Conservation (phyloP, 1,140 invertebrate species). For the Caligus rogercresseyi region DNA sequence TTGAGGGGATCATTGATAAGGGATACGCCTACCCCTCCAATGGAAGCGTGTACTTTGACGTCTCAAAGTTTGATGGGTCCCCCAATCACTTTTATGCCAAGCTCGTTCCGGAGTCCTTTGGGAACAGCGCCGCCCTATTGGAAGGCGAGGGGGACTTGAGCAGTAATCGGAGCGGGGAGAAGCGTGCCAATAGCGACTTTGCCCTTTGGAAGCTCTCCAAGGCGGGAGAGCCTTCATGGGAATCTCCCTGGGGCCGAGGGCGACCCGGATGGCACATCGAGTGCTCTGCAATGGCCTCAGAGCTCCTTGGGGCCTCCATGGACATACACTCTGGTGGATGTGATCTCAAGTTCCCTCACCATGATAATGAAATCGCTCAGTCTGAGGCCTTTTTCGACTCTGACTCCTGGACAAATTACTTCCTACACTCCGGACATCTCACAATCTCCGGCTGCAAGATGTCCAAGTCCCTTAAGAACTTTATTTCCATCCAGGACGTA, state of each 20-base stretch:
- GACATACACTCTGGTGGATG: constrained; percentile 97
- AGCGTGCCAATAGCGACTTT: constrained; percentile 79
- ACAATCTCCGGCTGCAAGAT: constrained; percentile 99
- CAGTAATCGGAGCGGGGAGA: constrained; percentile 47
- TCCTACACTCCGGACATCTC: constrained; percentile 92
- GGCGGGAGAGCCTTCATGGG: constrained; percentile 88
- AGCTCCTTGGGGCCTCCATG: constrained; percentile 64
- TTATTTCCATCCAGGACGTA: constrained; percentile 81
- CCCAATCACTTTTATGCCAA: constrained; percentile 90
- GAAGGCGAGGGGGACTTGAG: constrained; percentile 94
- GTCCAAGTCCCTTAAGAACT: constrained; percentile 99
- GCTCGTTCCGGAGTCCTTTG: constrained; percentile 80
- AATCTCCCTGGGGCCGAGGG: constrained; percentile 86
- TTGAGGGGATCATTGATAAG: constrained; percentile 71
- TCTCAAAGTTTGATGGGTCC: constrained; percentile 60
- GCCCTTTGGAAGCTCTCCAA: constrained; percentile 96
- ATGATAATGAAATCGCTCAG: constrained; percentile 98
- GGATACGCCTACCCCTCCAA: constrained; percentile 73
- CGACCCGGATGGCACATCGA: constrained; percentile 96
- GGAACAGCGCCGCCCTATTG: constrained; percentile 67
- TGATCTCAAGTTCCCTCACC: constrained; percentile 97
- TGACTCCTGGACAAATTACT: constrained; percentile 89
- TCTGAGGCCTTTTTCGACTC: constrained; percentile 83
- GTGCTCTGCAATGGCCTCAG: constrained; percentile 94
- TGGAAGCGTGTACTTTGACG: constrained; percentile 95